Percentiles rank a stretch among this genome's conserved stretches.
These are phyloP conservation scores for Catharus ustulatus DNA, from an alignment of 2,797 vertebrate genomes.

Conservation along the genomic window DNA sequence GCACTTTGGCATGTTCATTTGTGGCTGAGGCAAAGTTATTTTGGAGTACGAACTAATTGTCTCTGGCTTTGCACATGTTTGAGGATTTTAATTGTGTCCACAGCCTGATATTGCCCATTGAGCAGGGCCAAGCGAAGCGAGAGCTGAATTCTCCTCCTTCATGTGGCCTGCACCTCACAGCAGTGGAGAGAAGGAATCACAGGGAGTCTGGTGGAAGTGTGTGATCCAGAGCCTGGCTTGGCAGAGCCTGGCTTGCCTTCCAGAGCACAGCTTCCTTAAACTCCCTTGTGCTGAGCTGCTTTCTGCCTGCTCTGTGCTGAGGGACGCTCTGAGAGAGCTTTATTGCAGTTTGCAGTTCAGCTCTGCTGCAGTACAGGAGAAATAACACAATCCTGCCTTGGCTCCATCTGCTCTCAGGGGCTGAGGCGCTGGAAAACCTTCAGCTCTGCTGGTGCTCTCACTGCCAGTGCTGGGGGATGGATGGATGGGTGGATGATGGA, in stretches of 20 bases:
- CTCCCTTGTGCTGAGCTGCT: neutral
- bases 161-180: rapidly evolving
- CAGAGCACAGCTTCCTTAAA: neutral
- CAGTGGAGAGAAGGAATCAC: rapidly evolving
- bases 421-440: conserved; percentile 60
- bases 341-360: conserved; percentile 40
- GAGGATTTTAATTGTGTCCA: neutral
- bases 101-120: neutral
- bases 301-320: neutral
- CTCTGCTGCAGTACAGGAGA: conserved; percentile 40
- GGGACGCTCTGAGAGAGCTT: conserved; percentile 16
- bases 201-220: neutral
- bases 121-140: neutral
- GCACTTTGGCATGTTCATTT: rapidly evolving
- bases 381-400: conserved; percentile 49
- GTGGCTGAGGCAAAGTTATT: neutral
- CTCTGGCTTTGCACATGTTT: neutral
- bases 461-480: neutral
- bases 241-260: neutral
- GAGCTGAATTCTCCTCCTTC: neutral
- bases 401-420: conserved; percentile 50
- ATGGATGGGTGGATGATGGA: neutral
- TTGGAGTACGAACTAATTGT: neutral
- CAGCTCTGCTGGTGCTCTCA: conserved; percentile 26
- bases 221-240: neutral